Percentiles rank a stretch among this genome's conserved stretches.
These are phyloP conservation scores for Phalacrocorax aristotelis DNA, from an alignment of 2,113 vertebrate genomes.

Conservation along the genomic window DNA sequence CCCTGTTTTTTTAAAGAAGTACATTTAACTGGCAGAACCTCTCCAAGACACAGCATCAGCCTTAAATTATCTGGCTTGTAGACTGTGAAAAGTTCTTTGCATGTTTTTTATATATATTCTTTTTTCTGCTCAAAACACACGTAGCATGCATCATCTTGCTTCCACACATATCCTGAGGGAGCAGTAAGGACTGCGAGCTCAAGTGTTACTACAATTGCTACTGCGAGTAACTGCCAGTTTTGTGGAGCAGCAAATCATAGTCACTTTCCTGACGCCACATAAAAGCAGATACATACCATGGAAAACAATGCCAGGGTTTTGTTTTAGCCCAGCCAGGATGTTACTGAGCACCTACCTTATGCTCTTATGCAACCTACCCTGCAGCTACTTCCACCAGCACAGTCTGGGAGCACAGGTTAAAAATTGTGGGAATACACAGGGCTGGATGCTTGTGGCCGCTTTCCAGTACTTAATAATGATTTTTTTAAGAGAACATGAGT, in stretches of 20 bases:
- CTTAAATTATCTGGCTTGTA: background rate
- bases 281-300: background rate
- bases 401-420: constrained; percentile 5
- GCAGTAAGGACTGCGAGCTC: background rate
- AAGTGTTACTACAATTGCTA: background rate
- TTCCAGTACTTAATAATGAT: background rate
- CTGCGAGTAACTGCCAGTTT: constrained; percentile 14
- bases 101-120: background rate
- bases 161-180: constrained; percentile 17
- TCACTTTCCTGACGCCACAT: constrained; percentile 43
- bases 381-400: constrained; percentile 5
- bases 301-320: constrained; percentile 39
- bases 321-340: background rate
- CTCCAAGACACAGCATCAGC: background rate
- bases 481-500: background rate
- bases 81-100: constrained; percentile 11
- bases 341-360: background rate
- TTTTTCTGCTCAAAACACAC: constrained; percentile 7
- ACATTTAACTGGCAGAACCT: constrained; percentile 1
- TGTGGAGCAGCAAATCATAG: constrained; percentile 46
- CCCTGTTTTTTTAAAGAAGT: background rate
- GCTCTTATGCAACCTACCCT: constrained; percentile 28
- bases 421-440: constrained; percentile 4
- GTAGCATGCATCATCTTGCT: constrained; percentile 32
- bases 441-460: constrained; percentile 3